Evolutionary conservation across 2,888 invertebrate genomes (phyloP), one percentile per base, ranked within the genome.

Genomic region (Tanytarsus gracilentus): DNA sequence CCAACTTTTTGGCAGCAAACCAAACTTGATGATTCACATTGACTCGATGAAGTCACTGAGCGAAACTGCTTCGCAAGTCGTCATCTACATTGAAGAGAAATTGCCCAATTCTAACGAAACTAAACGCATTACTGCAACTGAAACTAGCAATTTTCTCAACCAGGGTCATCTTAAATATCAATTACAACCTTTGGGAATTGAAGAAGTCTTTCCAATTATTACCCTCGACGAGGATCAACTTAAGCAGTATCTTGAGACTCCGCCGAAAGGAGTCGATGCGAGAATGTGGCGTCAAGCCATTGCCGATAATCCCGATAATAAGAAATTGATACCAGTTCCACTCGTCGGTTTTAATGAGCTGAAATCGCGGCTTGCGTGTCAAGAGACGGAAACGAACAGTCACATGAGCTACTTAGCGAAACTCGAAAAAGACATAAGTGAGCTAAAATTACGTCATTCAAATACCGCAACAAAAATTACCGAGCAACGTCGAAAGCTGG

Each of bases 231-330:
- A 85, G 58, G 84, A 86, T 62, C 85, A 88, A 69, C 69, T 93
- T 14, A 86, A 89, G 65, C 88, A 92, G 66, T 98, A 97, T 74
- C 75, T 96, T 62, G 88, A 90, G 66, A 86, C 83, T 66, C 87
- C 96, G n/a, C 97, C 96, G 1, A 80, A 83, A 64, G 88, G 94
- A n/a, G 88, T 97, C 69, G 94, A 96, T 72, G 84, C 86, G 51
- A 79, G 92, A 63, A 78, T 97, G 67, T 99, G 99, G 99, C 86
- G 89, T 68, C 96, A 98, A 72, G 97, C 97, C 0, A 93, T 94
- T 68, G 76, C 86, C 26, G 96, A 97, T 69, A 99, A 99, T 76
- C 99, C 98, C 0, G 90, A 97, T 72, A 83, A 91, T 1, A 82
- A 82, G 30, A 84, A 85, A 67, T 88, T 93, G 67, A 86, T 99